phyloP scores from a whole-genome alignment of 1,140 invertebrate genomes.

The Tyrophagus putrescentiae region DNA sequence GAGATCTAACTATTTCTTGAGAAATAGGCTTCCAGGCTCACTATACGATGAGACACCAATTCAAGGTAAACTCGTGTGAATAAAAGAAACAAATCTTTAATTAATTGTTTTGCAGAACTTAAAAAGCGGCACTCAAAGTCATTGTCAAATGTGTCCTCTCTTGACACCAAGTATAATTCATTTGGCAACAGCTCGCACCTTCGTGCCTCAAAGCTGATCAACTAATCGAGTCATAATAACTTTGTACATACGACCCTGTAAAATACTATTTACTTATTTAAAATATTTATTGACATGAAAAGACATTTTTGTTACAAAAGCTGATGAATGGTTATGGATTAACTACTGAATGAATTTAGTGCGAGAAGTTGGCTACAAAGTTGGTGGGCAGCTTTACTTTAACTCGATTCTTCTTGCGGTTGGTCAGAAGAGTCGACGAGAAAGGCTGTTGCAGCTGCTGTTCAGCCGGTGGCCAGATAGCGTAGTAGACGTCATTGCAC shows the following conservation, averaged over 20 bases:
- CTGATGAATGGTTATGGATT: neutral
- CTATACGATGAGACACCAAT: constrained; percentile 46
- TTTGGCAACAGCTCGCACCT: neutral
- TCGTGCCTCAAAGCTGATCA: neutral
- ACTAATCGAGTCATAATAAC: neutral
- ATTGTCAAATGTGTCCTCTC: neutral
- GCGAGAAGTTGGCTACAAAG: neutral
- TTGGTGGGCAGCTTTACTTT: constrained; percentile 1
- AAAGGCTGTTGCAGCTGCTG: neutral
- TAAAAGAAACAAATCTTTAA: neutral
- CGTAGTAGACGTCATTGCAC: neutral
- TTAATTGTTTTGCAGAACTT: constrained; percentile 3
- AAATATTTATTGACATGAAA: neutral
- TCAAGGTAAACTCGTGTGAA: constrained; percentile 36
- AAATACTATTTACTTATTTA: constrained; percentile 1
- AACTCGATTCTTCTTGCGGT: constrained; percentile 3
- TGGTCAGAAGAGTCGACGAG: neutral
- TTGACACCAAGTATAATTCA: constrained; percentile 7
- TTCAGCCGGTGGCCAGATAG: neutral
- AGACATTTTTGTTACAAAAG: neutral
- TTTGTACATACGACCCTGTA: constrained; percentile 10
- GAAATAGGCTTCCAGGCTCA: constrained; percentile 39
- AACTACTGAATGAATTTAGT: neutral
- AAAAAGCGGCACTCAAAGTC: constrained; percentile 7
- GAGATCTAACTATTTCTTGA: constrained; percentile 37